Evolutionary conservation across 2,888 invertebrate species (phyloP).

Genomic region (Dorcus hopei): DNA sequence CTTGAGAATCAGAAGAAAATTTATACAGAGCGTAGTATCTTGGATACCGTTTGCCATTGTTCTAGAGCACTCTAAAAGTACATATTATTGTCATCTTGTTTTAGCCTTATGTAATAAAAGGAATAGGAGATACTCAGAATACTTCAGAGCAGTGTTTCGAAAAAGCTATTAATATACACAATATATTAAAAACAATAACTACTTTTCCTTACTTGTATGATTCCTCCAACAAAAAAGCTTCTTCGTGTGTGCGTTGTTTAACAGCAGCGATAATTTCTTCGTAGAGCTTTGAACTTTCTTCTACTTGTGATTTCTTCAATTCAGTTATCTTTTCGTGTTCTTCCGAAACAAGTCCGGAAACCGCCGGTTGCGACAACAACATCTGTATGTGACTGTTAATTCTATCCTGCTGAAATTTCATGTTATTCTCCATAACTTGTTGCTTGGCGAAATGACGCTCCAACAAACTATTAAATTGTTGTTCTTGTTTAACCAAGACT

Average conservation of each 20-base stretch:
- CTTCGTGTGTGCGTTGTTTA: slow-evolving; percentile 60
- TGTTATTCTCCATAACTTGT: slow-evolving; percentile 57
- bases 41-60: not conserved
- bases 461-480: slow-evolving; percentile 55
- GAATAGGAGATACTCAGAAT: too few species aligned
- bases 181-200: not conserved
- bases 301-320: slow-evolving; percentile 32
- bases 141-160: too few species aligned
- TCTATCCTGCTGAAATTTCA: slow-evolving; percentile 59
- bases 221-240: slow-evolving; percentile 60
- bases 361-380: slow-evolving; percentile 36
- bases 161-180: too few species aligned
- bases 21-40: too few species aligned
- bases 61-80: not conserved
- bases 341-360: slow-evolving; percentile 14
- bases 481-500: slow-evolving; percentile 53
- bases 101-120: too few species aligned
- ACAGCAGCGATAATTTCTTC: slow-evolving; percentile 51
- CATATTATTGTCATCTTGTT: too few species aligned
- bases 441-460: slow-evolving; percentile 57
- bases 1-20: too few species aligned
- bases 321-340: slow-evolving; percentile 44
- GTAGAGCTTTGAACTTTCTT: slow-evolving; percentile 35
- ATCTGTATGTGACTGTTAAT: slow-evolving; percentile 62
- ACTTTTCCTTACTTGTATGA: slow-evolving; percentile 55